Percentiles rank a stretch among this genome's conserved stretches.
These are phyloP conservation scores for Echiichthys vipera DNA, from an alignment of 2,797 vertebrate species.

Conservation along the genomic window DNA sequence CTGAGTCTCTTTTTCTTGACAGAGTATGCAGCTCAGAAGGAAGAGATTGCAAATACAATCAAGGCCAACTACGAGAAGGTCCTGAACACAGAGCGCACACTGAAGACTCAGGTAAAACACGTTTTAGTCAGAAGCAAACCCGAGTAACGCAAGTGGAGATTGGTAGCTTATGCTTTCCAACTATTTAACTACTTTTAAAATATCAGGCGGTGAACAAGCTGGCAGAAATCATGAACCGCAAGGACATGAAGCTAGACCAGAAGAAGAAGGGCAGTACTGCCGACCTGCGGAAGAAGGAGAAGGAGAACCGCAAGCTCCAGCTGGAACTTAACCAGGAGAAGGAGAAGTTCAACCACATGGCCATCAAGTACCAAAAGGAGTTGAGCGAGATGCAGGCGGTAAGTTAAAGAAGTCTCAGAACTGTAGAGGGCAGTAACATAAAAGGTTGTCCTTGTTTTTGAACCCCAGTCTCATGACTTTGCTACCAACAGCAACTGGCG, in stretches of 20 bases:
- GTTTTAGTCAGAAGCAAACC: background rate
- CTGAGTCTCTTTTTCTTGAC: constrained; percentile 33
- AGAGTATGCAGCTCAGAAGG: constrained; percentile 89
- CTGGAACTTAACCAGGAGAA: constrained; percentile 98
- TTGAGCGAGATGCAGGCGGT: constrained; percentile 96
- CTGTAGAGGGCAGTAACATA: background rate
- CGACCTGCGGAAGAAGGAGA: constrained; percentile 98
- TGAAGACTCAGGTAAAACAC: constrained; percentile 94
- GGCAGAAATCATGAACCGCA: constrained; percentile 99
- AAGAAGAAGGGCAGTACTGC: constrained; percentile 96
- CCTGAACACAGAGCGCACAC: constrained; percentile 91
- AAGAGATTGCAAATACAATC: constrained; percentile 88
- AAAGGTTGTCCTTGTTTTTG: background rate
- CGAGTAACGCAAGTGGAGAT: background rate
- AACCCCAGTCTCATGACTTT: constrained; percentile 14
- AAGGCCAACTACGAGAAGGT: constrained; percentile 92
- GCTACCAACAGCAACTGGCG: constrained; percentile 88
- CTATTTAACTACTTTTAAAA: background rate
- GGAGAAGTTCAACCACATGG: constrained; percentile 98
- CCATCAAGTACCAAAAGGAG: constrained; percentile 96
- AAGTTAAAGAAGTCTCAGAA: constrained; percentile 59
- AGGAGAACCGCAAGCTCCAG: constrained; percentile 98
- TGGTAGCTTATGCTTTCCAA: background rate
- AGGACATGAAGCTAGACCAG: constrained; percentile 98
- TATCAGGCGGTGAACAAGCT: constrained; percentile 97